Conservation (phyloP, 2,797 vertebrate genomes). For the Erpetoichthys calabaricus region DNA sequence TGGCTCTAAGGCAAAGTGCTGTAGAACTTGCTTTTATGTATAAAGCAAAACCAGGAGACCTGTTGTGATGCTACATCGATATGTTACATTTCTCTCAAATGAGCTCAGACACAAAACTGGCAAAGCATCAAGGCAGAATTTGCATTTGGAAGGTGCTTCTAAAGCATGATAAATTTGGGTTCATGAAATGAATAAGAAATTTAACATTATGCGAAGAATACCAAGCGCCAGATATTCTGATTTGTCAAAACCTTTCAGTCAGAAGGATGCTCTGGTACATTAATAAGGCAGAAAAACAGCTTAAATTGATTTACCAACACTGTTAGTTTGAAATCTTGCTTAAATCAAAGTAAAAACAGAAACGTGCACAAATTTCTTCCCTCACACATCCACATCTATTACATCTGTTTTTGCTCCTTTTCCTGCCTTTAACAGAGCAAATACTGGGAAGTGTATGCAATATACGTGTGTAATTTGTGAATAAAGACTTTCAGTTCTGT, state of each 20-base stretch:
- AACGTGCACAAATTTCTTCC: neutral
- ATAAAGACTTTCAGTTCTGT: slow-evolving; percentile 44
- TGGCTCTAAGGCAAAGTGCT: too few species aligned
- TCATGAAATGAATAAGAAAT: slow-evolving; percentile 59
- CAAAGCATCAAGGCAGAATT: slow-evolving; percentile 37
- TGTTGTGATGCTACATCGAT: slow-evolving; percentile 52
- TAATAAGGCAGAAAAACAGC: slow-evolving; percentile 47
- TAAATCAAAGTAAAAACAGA: slow-evolving; percentile 23
- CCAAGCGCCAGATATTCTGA: slow-evolving; percentile 52
- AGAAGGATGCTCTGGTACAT: slow-evolving; percentile 36
- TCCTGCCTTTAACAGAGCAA: too few species aligned
- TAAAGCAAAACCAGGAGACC: slow-evolving; percentile 34
- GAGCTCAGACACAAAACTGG: slow-evolving; percentile 37
- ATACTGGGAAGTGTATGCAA: slow-evolving; percentile 22
- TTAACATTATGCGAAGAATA: slow-evolving; percentile 49
- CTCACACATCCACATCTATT: too few species aligned
- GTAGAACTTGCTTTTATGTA: slow-evolving; percentile 8
- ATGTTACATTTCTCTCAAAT: slow-evolving; percentile 42
- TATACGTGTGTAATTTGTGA: slow-evolving; percentile 43
- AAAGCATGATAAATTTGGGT: slow-evolving; percentile 47
- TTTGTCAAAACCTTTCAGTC: slow-evolving; percentile 17
- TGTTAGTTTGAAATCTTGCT: slow-evolving; percentile 33
- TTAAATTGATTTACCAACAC: slow-evolving; percentile 40
- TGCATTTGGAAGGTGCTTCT: slow-evolving; percentile 42
- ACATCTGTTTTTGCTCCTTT: too few species aligned